Conservation (phyloP, 2,113 vertebrate genomes). For the Tringa solitaria region DNA sequence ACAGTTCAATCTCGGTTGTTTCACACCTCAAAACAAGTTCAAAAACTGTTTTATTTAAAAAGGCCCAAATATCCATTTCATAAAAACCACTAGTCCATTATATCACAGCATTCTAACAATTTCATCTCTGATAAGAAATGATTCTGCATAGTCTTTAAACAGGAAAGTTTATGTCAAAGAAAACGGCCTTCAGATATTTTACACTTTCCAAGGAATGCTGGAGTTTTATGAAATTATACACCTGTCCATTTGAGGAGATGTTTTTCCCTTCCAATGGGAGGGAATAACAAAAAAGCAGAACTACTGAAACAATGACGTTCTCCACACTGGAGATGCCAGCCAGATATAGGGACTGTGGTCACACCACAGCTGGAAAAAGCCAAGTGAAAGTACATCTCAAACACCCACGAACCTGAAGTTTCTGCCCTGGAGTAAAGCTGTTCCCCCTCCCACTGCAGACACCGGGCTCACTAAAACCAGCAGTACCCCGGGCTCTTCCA, state of each 20-base stretch:
- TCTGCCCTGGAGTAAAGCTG: background rate
- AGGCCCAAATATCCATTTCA: background rate
- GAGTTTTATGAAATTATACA: background rate
- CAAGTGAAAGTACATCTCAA: background rate
- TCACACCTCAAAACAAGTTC: background rate
- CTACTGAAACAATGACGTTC: background rate
- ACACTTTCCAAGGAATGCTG: background rate
- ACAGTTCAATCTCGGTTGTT: fast-evolving
- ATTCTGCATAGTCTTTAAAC: background rate
- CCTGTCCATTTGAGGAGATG: no score
- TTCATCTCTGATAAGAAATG: background rate
- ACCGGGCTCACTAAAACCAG: background rate
- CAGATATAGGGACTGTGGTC: background rate
- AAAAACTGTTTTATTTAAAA: background rate
- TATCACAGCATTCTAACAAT: background rate
- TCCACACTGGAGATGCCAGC: background rate
- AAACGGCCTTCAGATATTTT: background rate
- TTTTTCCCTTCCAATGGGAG: background rate
- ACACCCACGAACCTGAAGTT: fast-evolving
- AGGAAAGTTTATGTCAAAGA: background rate
- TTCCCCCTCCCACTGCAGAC: background rate
- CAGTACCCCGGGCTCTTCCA: background rate
- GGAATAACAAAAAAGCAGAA: background rate
- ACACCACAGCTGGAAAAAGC: background rate
- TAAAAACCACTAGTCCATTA: background rate